A percentile compares a stretch with the other conserved stretches of the same genome.
These are phyloP conservation scores for Stercorarius parasiticus DNA, from an alignment of 2,113 vertebrate genomes.

Conservation along the genomic window DNA sequence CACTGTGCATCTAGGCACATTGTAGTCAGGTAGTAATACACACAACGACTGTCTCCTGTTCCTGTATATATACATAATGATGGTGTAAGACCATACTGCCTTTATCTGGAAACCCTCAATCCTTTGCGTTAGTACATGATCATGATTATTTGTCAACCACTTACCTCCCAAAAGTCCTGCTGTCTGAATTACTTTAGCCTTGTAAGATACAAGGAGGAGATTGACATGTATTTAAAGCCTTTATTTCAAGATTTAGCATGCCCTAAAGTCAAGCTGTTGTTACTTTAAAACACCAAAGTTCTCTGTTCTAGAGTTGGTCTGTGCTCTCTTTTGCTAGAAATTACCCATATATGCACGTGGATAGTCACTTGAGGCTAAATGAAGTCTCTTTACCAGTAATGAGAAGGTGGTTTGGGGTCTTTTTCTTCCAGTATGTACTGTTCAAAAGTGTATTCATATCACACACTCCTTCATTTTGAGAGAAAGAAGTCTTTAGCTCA, in stretches of 20 bases:
- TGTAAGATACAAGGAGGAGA: background rate
- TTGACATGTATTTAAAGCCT: background rate
- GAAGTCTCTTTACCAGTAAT: background rate
- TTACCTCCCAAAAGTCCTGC: background rate
- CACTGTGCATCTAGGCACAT: accelerated
- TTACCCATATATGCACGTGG: background rate
- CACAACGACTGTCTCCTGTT: background rate
- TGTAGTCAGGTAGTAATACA: background rate
- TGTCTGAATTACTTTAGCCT: background rate
- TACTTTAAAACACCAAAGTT: background rate
- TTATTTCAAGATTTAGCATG: background rate
- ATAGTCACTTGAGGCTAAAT: background rate
- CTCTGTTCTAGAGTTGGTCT: background rate
- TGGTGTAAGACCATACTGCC: background rate
- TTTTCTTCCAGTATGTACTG: background rate
- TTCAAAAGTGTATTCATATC: background rate
- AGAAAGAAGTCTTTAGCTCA: background rate
- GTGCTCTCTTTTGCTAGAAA: background rate
- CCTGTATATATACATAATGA: accelerated
- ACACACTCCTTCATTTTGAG: background rate
- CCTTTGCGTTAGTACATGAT: background rate
- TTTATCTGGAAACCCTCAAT: background rate
- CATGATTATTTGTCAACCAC: background rate
- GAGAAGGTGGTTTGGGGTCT: background rate
- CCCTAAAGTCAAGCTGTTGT: background rate